Conservation (phyloP, 2,888 invertebrate species). For the Oxyteleia sp. region DNA sequence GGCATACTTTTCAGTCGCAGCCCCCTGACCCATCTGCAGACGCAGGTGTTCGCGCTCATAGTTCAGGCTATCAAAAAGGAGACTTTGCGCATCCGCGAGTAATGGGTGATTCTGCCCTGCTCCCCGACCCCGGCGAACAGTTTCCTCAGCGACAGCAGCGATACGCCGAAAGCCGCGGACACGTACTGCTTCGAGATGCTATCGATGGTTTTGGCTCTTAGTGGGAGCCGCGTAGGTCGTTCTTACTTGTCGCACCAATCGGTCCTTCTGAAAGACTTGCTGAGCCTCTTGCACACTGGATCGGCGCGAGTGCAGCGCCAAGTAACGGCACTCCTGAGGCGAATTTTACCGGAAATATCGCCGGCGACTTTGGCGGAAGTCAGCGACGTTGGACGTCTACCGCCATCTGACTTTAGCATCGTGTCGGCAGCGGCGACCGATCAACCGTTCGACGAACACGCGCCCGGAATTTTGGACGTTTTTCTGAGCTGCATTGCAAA, state of each 20-base stretch:
- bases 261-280: constrained; percentile 94
- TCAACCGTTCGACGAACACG: constrained; percentile 89
- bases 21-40: constrained; percentile 96
- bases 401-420: constrained; percentile 93
- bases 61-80: constrained; percentile 97
- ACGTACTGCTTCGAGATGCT: constrained; percentile 99
- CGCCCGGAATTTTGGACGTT: constrained; percentile 94
- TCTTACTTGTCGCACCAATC: constrained; percentile 96
- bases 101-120: constrained; percentile 94
- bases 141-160: constrained; percentile 87
- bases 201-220: constrained; percentile 97
- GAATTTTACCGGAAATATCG: constrained; percentile 96
- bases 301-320: constrained; percentile 98
- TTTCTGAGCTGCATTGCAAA: constrained; percentile 97
- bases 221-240: constrained; percentile 96
- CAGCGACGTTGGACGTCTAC: constrained; percentile 91
- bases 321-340: constrained; percentile 94
- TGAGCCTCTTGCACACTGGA: constrained; percentile 96
- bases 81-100: constrained; percentile 94
- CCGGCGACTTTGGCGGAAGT: constrained; percentile 94
- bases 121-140: constrained; percentile 87
- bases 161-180: constrained; percentile 90
- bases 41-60: constrained; percentile 95
- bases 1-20: constrained; percentile 98
- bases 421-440: constrained; percentile 89